phyloP scores from a whole-genome alignment of 2,888 invertebrate genomes.

The Oscheius sp. region DNA sequence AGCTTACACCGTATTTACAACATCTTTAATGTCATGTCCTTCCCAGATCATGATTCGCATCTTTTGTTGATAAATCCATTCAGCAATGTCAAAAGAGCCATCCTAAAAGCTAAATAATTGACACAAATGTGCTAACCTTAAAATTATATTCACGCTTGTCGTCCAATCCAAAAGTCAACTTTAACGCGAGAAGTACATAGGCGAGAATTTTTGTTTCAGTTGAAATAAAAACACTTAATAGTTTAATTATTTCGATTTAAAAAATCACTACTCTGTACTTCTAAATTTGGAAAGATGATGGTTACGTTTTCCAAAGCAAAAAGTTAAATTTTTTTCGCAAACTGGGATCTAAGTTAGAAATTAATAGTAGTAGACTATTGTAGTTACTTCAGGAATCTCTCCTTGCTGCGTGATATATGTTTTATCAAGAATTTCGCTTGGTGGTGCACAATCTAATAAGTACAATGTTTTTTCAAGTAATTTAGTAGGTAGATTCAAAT shows the following conservation, averaged over 20 bases:
- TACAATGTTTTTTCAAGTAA: conserved; percentile 37
- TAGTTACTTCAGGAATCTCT: conserved; percentile 10
- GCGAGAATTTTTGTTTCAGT: conserved; percentile 53
- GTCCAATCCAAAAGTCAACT: conserved; percentile 55
- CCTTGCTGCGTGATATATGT: conserved; percentile 20
- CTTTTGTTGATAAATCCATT: conserved; percentile 46
- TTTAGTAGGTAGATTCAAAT: conserved; percentile 52
- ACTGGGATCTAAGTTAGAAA: no score
- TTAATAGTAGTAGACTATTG: neutral
- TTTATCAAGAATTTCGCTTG: neutral
- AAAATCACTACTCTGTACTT: no score
- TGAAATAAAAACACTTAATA: conserved; percentile 43
- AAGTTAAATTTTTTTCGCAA: neutral
- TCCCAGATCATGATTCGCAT: conserved; percentile 43
- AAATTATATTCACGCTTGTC: conserved; percentile 30
- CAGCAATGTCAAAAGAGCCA: neutral
- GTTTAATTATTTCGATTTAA: neutral
- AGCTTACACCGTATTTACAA: conserved; percentile 23
- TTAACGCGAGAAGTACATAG: conserved; percentile 49
- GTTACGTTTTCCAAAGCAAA: neutral
- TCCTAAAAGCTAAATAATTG: conserved; percentile 5
- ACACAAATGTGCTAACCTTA: neutral
- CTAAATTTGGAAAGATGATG: neutral
- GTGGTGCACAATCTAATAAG: conserved; percentile 28
- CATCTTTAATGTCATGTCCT: conserved; percentile 39